Conservation (phyloP, 92 coral and sea anemone genomes). For the Phenganax stokvisi region DNA sequence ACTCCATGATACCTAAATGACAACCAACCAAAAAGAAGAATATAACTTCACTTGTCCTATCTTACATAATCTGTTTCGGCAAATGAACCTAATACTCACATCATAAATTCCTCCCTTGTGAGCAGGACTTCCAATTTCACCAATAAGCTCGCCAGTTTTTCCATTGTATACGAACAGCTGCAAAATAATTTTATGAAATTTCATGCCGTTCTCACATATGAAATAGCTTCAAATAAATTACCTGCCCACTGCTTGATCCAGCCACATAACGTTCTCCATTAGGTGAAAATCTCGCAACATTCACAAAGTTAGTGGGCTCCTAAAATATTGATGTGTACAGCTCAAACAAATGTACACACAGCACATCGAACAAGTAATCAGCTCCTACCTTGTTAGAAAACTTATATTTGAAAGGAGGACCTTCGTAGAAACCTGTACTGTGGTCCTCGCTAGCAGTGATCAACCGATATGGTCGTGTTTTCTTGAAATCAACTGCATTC, state of each 20-base stretch:
- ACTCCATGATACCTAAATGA: slow-evolving; percentile 74
- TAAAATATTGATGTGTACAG: slow-evolving; percentile 2
- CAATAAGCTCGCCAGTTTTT: slow-evolving; percentile 56
- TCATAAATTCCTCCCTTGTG: slow-evolving; percentile 79
- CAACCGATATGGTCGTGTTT: slow-evolving; percentile 75
- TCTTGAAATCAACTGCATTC: slow-evolving; percentile 76
- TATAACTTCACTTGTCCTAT: background rate
- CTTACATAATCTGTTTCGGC: background rate
- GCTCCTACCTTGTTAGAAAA: slow-evolving; percentile 44
- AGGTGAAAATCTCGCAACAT: slow-evolving; percentile 82
- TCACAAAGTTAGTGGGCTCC: slow-evolving; percentile 76
- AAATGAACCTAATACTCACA: slow-evolving; percentile 42
- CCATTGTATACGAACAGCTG: slow-evolving; percentile 73
- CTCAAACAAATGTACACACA: background rate
- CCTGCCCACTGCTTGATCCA: slow-evolving; percentile 89
- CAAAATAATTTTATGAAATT: background rate
- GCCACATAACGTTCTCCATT: slow-evolving; percentile 68
- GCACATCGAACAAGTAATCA: background rate
- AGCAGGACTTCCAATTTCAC: slow-evolving; percentile 58
- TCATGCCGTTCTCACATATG: background rate
- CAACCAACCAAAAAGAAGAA: background rate
- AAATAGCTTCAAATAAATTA: background rate
- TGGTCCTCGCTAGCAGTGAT: slow-evolving; percentile 83
- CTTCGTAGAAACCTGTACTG: slow-evolving; percentile 67
- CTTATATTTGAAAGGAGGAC: slow-evolving; percentile 82